A percentile compares a stretch with the other conserved stretches of the same genome.
Conservation (phyloP, 2,113 vertebrate species). For the Engraulis encrasicolus region DNA sequence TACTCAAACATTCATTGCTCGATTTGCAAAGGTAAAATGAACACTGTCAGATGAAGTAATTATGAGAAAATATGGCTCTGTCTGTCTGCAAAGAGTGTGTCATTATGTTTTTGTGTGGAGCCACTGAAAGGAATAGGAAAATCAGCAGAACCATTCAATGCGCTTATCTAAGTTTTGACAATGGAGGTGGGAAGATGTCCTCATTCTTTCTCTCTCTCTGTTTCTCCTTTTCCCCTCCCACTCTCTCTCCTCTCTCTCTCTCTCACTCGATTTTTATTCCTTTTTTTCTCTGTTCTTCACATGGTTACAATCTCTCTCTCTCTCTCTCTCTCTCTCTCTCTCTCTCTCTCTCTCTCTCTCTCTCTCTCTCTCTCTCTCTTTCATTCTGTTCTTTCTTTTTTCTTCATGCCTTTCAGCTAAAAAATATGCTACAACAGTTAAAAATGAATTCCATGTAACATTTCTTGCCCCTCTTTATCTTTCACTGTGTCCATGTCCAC, state of each 20-base stretch:
- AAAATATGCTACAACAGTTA: no score
- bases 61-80: neutral
- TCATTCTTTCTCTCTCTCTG: neutral
- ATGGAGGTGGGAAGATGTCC: neutral
- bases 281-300: neutral
- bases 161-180: neutral
- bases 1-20: no score
- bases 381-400: no score
- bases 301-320: no score
- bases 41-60: neutral
- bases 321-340: neutral
- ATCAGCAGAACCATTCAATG: neutral
- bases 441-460: no score
- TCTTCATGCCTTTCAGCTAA: no score
- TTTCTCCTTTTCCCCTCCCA: neutral
- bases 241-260: neutral
- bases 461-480: neutral
- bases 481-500: no score
- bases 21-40: neutral
- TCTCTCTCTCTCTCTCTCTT: neutral
- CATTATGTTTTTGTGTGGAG: neutral
- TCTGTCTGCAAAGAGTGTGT: neutral
- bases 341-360: neutral
- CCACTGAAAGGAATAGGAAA: constrained; percentile 3
- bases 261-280: no score